These are phyloP conservation scores for Tethea ocularis DNA, from an alignment of 2,888 invertebrate genomes.

Conservation along the genomic window DNA sequence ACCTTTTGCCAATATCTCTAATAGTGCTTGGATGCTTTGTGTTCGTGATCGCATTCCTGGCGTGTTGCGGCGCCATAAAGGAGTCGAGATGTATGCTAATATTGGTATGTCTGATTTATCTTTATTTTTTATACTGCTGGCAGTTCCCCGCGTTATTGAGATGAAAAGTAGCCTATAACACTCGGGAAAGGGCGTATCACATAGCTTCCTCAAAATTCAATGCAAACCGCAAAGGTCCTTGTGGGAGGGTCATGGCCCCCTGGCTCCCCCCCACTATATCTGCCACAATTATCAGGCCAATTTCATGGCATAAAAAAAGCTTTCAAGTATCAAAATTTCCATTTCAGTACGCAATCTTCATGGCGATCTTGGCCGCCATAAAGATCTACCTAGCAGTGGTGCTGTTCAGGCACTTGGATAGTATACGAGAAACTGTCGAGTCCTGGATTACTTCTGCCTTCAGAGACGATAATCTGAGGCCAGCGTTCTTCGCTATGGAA, in stretches of 20 bases:
- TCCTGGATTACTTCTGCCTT: slow-evolving; percentile 55
- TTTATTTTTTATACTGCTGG: not conserved
- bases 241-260: too few relatives aligned
- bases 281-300: too few relatives aligned
- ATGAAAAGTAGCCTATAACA: too few relatives aligned
- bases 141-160: too few relatives aligned
- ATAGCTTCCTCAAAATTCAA: too few relatives aligned
- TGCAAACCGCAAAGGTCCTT: too few relatives aligned
- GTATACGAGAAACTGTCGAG: slow-evolving; percentile 33
- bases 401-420: slow-evolving; percentile 43
- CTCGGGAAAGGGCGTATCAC: too few relatives aligned
- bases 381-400: slow-evolving; percentile 59
- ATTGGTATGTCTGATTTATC: slow-evolving; percentile 83
- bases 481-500: slow-evolving; percentile 50
- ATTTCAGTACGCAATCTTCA: slow-evolving; percentile 60
- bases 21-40: slow-evolving; percentile 84
- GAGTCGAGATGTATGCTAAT: slow-evolving; percentile 92
- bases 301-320: too few relatives aligned
- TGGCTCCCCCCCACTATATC: too few relatives aligned
- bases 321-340: too few relatives aligned
- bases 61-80: slow-evolving; percentile 93
- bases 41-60: slow-evolving; percentile 90
- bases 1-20: slow-evolving; percentile 42
- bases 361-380: slow-evolving; percentile 51
- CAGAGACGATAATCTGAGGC: slow-evolving; percentile 22